A percentile compares a stretch with the other conserved stretches of the same genome.
Evolutionary conservation across 2,113 vertebrate genomes (phyloP).

Genomic region (Calyptomena viridis): DNA sequence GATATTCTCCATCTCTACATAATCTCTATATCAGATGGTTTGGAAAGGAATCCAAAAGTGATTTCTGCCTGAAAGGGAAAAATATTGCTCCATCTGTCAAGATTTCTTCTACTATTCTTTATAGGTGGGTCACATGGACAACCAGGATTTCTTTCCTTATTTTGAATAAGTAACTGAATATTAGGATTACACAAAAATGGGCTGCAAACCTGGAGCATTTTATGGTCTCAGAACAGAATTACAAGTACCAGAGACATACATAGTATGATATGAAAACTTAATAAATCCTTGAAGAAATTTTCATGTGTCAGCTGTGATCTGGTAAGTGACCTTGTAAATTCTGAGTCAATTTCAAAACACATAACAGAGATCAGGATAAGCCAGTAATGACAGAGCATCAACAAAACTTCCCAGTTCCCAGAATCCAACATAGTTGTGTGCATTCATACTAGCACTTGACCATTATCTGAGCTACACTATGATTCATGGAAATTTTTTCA

Average conservation of each 20-base stretch:
- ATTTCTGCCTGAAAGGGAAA: conserved; percentile 1
- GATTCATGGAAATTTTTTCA: neutral
- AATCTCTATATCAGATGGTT: neutral
- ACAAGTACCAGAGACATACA: neutral
- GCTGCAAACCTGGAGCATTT: neutral
- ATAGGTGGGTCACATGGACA: neutral
- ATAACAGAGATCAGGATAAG: neutral
- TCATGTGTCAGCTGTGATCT: neutral
- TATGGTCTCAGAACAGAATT: neutral
- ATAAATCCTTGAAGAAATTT: neutral
- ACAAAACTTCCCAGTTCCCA: neutral
- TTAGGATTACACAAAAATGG: neutral
- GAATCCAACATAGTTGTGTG: neutral
- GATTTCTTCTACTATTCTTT: neutral
- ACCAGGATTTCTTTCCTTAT: neutral
- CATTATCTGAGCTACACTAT: neutral
- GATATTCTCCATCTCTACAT: neutral
- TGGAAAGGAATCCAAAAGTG: neutral
- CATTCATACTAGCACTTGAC: neutral
- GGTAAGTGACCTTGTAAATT: neutral
- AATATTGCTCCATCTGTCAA: neutral
- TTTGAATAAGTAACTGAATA: neutral
- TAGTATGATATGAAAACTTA: neutral
- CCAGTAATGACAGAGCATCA: neutral
- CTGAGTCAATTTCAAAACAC: neutral